These are phyloP conservation scores for Actinia tenebrosa DNA, from an alignment of 64 coral and sea anemone genomes.

Conservation along the genomic window DNA sequence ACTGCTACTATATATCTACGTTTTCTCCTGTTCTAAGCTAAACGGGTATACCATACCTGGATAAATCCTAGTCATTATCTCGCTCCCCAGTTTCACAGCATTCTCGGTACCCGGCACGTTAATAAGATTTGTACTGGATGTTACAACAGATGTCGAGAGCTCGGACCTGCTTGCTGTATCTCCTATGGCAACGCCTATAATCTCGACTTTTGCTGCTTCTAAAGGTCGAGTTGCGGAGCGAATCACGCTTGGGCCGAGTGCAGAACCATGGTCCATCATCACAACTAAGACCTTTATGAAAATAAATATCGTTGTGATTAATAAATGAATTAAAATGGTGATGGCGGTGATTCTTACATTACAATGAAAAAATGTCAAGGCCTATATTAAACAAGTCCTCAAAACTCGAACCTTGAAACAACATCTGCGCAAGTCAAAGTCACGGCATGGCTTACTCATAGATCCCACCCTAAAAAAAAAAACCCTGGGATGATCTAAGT, in stretches of 20 bases:
- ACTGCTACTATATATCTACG: too few relatives aligned
- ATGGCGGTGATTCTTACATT: background rate
- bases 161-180: background rate
- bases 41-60: slow-evolving; percentile 5
- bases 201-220: background rate
- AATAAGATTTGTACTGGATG: slow-evolving; percentile 13
- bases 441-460: too few relatives aligned
- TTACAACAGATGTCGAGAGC: background rate
- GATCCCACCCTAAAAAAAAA: too few relatives aligned
- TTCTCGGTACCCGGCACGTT: slow-evolving; percentile 19
- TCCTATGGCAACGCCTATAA: slow-evolving; percentile 16
- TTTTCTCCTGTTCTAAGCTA: too few relatives aligned
- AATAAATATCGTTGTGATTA: background rate
- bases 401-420: too few relatives aligned
- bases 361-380: background rate
- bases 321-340: background rate
- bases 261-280: slow-evolving; percentile 2
- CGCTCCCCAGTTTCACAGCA: slow-evolving; percentile 28
- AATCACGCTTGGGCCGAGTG: background rate
- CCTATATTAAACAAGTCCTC: too few relatives aligned
- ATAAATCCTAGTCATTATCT: slow-evolving; percentile 37
- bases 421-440: too few relatives aligned
- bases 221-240: background rate
- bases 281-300: background rate
- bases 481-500: too few relatives aligned